Base-by-base conservation (phyloP, 2,113 vertebrate species). In the Hiodon tergisus region DNA sequence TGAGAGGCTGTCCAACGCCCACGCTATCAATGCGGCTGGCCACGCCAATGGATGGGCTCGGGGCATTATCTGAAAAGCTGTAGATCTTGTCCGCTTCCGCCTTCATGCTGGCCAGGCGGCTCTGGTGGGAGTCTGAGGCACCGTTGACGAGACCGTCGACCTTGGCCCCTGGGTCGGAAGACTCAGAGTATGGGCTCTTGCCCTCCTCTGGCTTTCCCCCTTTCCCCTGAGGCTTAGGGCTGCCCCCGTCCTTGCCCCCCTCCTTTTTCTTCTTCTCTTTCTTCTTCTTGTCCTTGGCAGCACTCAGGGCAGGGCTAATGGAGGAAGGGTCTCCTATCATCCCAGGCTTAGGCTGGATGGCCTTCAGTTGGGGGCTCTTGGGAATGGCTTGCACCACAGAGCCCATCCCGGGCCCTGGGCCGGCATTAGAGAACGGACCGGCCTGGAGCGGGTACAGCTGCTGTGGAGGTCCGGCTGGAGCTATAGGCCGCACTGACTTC, bases 211-310 rank as follows among this genome's bases (percentile, higher is more conserved):
- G 78, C 82, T 95, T 95, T 46, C 93, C 93, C 5, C 87, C 90
- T 84, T 98, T 99, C 62, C 94, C 91, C 0, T 90, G 86, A 67
- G 94, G 93, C 83, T 97, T 92, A 61, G 96, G 95, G 73, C 92
- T 98, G 85, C 96, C 97, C 1, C 87, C 90, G 63, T 99, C 97
- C 84, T 98, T 98, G 11, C 76, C 81, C 0, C 85, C 73, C 76
- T 95, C 92, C 78, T 98, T 98, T 87, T 98, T 98, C 89, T 98
- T 99, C 89, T 98, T 98, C 78, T 99, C 97, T 78, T 98, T 99
- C 87, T 98, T 99, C 83, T 99, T 99, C 87, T 99, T 99, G 85
- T 98, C 97, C 92, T 98, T 98, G 79, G 94, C 92, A 81, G 91
- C 93, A 51, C 92, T 92, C 77, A 97, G 84, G 53, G 93, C 86